These are phyloP conservation scores for Excalfactoria chinensis DNA, from an alignment of 2,113 vertebrate species.

Conservation along the genomic window DNA sequence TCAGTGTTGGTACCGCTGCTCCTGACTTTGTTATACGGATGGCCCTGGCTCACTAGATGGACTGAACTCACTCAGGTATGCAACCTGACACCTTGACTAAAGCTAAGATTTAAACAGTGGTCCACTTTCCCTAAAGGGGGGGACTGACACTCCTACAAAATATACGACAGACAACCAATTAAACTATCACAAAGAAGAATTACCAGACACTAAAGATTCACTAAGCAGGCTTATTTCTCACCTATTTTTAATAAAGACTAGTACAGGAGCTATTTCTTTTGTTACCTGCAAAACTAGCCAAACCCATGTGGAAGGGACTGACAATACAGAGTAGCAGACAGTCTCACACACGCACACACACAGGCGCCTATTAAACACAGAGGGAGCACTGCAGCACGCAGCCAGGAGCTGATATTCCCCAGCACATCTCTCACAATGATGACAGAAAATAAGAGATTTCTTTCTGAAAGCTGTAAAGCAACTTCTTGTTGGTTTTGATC, in stretches of 20 bases:
- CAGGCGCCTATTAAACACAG: not conserved
- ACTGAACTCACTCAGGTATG: conserved; percentile 2
- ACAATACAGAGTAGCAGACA: not conserved
- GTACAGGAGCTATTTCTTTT: not conserved
- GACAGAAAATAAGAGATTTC: not conserved
- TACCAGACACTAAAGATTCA: conserved; percentile 36
- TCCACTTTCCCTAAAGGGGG: not conserved
- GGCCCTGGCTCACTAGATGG: not conserved
- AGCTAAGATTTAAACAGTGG: not conserved
- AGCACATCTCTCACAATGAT: conserved; percentile 1
- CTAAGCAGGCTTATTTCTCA: conserved; percentile 26
- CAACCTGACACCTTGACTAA: not conserved
- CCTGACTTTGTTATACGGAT: not conserved
- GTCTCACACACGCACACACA: not conserved
- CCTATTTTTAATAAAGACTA: conserved; percentile 51
- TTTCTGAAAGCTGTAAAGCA: conserved; percentile 18
- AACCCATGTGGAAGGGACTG: conserved; percentile 21
- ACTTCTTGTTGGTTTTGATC: not conserved
- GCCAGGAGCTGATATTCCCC: not conserved
- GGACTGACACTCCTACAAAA: not conserved
- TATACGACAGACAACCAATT: conserved; percentile 17
- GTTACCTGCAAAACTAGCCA: not conserved
- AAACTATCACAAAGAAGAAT: conserved; percentile 47
- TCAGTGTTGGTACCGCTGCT: not conserved
- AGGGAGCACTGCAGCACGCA: not conserved